phyloP scores from a whole-genome alignment of 2,113 vertebrate genomes.

The Paramisgurnus dabryanus region DNA sequence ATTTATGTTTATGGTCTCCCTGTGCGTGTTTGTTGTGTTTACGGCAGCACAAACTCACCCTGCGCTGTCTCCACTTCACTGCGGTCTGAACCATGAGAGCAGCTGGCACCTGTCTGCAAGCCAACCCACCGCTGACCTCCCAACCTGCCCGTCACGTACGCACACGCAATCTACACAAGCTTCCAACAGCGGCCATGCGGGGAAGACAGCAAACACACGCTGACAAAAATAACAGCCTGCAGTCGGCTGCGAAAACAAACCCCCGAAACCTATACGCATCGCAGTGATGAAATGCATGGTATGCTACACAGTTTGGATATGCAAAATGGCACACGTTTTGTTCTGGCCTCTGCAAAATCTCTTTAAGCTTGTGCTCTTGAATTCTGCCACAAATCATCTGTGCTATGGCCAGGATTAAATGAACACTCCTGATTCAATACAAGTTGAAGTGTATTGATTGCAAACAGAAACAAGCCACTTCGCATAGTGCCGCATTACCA shows the following conservation, averaged over 20 bases:
- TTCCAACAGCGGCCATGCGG: slow-evolving; percentile 19
- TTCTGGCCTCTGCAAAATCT: not conserved
- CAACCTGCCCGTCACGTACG: slow-evolving; percentile 19
- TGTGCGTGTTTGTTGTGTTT: slow-evolving; percentile 33
- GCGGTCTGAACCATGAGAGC: slow-evolving; percentile 33
- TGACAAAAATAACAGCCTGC: slow-evolving; percentile 18
- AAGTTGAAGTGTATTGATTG: too few relatives aligned
- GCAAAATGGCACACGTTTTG: slow-evolving; percentile 6
- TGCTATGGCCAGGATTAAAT: not conserved
- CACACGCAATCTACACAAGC: slow-evolving; percentile 20
- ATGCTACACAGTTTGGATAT: slow-evolving; percentile 22
- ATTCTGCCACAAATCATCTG: not conserved
- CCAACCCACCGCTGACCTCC: slow-evolving; percentile 28
- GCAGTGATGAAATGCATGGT: slow-evolving; percentile 19
- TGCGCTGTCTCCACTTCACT: slow-evolving; percentile 29
- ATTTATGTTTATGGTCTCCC: slow-evolving; percentile 7
- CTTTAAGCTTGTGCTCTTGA: not conserved
- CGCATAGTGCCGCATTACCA: too few relatives aligned
- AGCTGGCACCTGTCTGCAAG: slow-evolving; percentile 52
- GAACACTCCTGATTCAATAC: too few relatives aligned
- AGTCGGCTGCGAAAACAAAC: slow-evolving; percentile 40
- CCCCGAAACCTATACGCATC: slow-evolving; percentile 4
- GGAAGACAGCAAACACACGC: slow-evolving; percentile 37
- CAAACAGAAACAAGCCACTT: too few relatives aligned
- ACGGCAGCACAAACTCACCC: slow-evolving; percentile 3